Conservation (phyloP, 2,113 vertebrate genomes). For the Thamnophis sirtalis region DNA sequence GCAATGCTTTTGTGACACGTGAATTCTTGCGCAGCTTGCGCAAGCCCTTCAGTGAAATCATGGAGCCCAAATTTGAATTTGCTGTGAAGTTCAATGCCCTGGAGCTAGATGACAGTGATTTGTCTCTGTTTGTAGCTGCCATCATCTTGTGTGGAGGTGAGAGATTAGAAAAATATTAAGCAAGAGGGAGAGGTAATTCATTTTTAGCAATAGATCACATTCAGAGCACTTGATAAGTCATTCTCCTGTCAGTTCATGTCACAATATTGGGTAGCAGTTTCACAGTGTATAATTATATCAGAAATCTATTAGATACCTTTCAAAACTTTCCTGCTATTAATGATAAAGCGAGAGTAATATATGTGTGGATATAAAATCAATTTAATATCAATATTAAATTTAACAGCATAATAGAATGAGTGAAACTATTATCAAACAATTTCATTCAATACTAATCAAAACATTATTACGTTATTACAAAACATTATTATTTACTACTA, state of each 20-base stretch:
- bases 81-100: conserved; percentile 96
- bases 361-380: not conserved
- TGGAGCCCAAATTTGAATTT: conserved; percentile 98
- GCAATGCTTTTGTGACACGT: conserved; percentile 93
- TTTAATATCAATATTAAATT: not conserved
- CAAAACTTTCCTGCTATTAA: not conserved
- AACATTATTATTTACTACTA: not conserved
- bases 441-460: not conserved
- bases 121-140: conserved; percentile 96
- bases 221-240: not conserved
- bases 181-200: conserved; percentile 79
- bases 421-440: not conserved
- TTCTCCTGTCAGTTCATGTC: not conserved
- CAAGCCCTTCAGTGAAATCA: conserved; percentile 93
- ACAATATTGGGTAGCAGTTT: not conserved
- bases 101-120: conserved; percentile 95
- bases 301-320: not conserved
- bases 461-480: too few relatives aligned
- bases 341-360: not conserved
- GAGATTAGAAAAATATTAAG: conserved; percentile 46
- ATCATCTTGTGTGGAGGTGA: conserved; percentile 98
- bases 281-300: not conserved
- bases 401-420: not conserved
- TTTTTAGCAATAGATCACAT: not conserved
- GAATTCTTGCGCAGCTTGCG: conserved; percentile 96